Evolutionary conservation across 2,888 invertebrate genomes (phyloP).

Genomic region (Fragum fragum): DNA sequence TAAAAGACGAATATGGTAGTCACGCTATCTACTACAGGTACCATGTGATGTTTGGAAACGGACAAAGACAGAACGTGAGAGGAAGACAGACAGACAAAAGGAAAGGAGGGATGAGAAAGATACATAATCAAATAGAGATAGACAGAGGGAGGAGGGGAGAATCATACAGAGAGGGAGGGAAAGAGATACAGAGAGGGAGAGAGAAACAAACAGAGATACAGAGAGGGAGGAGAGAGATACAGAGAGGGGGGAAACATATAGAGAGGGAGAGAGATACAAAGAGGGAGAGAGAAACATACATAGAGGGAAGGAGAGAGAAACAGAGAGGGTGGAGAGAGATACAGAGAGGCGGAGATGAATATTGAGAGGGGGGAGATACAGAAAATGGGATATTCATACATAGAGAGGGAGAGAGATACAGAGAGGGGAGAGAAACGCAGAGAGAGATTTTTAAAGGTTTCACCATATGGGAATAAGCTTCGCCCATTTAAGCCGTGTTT

Average conservation of each 20-base stretch:
- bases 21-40: not conserved
- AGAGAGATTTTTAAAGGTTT: no score
- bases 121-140: no score
- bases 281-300: no score
- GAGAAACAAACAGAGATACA: no score
- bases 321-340: constrained; percentile 16
- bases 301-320: not conserved
- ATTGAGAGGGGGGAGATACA: constrained; percentile 11
- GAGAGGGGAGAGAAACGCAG: no score
- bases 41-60: not conserved
- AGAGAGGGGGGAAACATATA: constrained; percentile 5
- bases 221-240: not conserved
- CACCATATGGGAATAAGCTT: no score
- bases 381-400: not conserved
- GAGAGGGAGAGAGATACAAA: not conserved
- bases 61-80: constrained; percentile 20
- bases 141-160: not conserved
- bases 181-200: no score
- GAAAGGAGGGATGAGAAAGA: not conserved
- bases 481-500: no score
- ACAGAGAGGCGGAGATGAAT: constrained; percentile 23
- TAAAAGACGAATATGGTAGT: no score
- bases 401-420: no score
- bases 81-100: constrained; percentile 16
- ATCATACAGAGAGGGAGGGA: not conserved